Percentiles rank a stretch among this genome's conserved stretches.
phyloP scores from a whole-genome alignment of 2,888 invertebrate genomes.

The Trachelus troglodyta region DNA sequence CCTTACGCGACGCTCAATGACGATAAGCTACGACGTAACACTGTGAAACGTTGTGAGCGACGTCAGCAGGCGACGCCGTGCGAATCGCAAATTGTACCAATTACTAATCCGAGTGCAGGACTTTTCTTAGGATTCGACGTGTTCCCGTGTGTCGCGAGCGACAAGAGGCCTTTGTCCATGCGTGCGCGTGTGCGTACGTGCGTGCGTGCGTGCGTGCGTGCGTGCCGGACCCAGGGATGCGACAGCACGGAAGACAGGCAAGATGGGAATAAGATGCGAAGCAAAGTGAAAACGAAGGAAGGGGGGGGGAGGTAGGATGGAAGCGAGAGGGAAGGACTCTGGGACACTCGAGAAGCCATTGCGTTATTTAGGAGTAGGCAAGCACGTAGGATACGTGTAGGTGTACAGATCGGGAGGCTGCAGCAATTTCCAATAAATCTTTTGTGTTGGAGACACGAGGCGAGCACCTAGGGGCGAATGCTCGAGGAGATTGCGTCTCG shows the following conservation, averaged over 20 bases:
- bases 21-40: not conserved
- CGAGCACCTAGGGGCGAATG: slow-evolving; percentile 24
- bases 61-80: slow-evolving; percentile 32
- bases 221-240: not conserved
- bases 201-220: too few relatives aligned
- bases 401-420: not conserved
- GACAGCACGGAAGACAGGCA: not conserved
- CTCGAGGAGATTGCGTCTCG: slow-evolving; percentile 59
- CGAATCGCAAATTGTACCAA: slow-evolving; percentile 54
- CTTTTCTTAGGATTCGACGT: slow-evolving; percentile 30
- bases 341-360: not conserved
- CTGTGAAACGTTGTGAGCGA: not conserved
- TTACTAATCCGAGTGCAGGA: slow-evolving; percentile 32
- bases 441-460: slow-evolving; percentile 54
- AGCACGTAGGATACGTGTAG: not conserved
- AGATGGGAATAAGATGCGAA: not conserved
- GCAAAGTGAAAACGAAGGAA: not conserved
- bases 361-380: not conserved
- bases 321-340: not conserved
- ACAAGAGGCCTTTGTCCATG: slow-evolving; percentile 38
- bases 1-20: not conserved
- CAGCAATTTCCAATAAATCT: slow-evolving; percentile 62
- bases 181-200: not conserved
- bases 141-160: slow-evolving; percentile 43
- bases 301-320: not conserved